phyloP scores from a whole-genome alignment of 2,888 invertebrate species.

The Hirtodrosophila confusa region DNA sequence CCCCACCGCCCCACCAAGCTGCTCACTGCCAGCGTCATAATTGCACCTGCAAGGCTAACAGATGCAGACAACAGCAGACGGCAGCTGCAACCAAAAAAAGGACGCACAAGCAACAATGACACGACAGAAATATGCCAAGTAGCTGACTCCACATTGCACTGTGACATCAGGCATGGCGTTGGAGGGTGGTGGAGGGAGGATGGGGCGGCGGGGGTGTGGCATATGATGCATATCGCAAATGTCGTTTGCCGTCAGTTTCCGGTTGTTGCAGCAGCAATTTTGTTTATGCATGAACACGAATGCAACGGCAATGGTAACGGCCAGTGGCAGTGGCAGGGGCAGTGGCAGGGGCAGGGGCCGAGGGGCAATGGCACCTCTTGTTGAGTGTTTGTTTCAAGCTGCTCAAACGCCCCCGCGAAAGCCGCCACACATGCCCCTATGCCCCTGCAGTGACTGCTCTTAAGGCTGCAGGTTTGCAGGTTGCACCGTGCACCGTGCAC shows the following conservation, averaged over 20 bases:
- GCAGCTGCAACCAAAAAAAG: constrained; percentile 44
- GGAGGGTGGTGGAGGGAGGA: background rate
- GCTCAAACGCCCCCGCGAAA: constrained; percentile 13
- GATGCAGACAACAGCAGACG: constrained; percentile 58
- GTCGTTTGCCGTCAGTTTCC: constrained; percentile 80
- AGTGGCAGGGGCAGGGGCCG: constrained; percentile 10
- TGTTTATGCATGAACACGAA: constrained; percentile 79
- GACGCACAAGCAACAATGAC: constrained; percentile 75
- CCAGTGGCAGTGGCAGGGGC: no score
- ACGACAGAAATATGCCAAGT: constrained; percentile 76
- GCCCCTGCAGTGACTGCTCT: background rate
- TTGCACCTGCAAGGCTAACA: constrained; percentile 78
- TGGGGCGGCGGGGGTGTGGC: constrained; percentile 31
- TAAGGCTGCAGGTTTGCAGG: constrained; percentile 7
- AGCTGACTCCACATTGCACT: constrained; percentile 61
- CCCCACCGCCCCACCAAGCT: constrained; percentile 11
- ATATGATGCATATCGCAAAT: constrained; percentile 79
- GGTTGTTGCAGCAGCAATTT: constrained; percentile 79
- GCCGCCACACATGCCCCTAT: background rate
- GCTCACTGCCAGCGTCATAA: constrained; percentile 62
- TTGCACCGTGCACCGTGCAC: constrained; percentile 12
- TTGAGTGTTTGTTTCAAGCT: constrained; percentile 36
- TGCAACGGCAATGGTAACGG: constrained; percentile 47
- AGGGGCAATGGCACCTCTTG: constrained; percentile 34
- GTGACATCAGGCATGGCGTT: constrained; percentile 32